Evolutionary conservation across 2,888 invertebrate species (phyloP).

Genomic region (Zygothrica quintamaculata): DNA sequence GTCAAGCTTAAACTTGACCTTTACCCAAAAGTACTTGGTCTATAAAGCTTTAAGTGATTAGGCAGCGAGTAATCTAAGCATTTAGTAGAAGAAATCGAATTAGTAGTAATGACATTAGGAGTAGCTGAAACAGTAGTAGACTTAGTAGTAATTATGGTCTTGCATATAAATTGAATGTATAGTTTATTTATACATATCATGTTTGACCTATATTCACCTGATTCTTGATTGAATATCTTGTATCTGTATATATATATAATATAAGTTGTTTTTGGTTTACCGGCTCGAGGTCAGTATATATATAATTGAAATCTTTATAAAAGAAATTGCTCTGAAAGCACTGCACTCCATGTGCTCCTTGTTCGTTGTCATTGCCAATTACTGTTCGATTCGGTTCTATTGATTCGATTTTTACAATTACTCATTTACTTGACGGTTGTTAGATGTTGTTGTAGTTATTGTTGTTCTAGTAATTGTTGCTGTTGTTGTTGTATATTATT

Average conservation of each 20-base stretch:
- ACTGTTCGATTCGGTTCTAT: constrained; percentile 63
- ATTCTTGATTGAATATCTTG: background rate
- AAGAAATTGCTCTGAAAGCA: background rate
- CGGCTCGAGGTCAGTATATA: too few relatives aligned
- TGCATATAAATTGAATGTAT: too few relatives aligned
- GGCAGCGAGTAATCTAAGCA: too few relatives aligned
- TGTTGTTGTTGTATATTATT: constrained; percentile 3
- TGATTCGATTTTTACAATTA: constrained; percentile 63
- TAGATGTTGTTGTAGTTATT: constrained; percentile 2
- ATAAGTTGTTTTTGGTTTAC: too few relatives aligned
- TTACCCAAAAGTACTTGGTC: too few relatives aligned
- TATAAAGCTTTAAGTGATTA: too few relatives aligned
- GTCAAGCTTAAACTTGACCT: too few relatives aligned
- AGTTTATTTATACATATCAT: background rate
- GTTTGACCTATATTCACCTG: too few relatives aligned
- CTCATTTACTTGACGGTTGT: constrained; percentile 33
- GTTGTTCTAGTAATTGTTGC: constrained; percentile 4
- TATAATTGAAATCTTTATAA: background rate
- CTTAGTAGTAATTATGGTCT: too few relatives aligned
- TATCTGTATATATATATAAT: background rate
- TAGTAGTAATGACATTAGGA: too few relatives aligned
- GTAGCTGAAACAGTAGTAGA: too few relatives aligned
- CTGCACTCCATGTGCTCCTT: background rate
- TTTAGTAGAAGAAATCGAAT: too few relatives aligned
- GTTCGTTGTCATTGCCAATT: constrained; percentile 30